Evolutionary conservation across 2,888 invertebrate species (phyloP), one percentile per base, ranked within the genome.

Genomic region (Heliconius hortense): DNA sequence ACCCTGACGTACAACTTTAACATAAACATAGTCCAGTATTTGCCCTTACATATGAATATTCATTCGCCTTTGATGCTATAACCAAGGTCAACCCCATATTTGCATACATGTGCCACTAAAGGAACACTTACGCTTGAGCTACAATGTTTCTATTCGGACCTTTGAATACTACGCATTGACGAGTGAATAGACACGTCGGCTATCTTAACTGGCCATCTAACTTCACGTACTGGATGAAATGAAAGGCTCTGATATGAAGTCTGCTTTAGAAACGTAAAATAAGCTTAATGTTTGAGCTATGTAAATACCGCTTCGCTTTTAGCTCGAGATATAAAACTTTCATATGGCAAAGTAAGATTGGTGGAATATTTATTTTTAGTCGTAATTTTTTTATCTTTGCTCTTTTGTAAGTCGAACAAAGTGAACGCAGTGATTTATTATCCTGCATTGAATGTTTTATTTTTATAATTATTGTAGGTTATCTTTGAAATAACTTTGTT

Each of bases 1-100:
- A 69, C 24, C 31, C 56, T 56, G 31, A 31, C 53, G n/a, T 69
- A 35, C 69, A 56, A 56, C 31, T 56, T 35, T 56, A 56, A 69
- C 56, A 69, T 69, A 69, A 69, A 69, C 69, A 56, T 3, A n/a
- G 31, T 1, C 53, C n/a, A 56, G 31, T 53, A 74, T 69, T 69
- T 74, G 53, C 74, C 74, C 62, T 69, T 63, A 53, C 26, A 43
- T 68, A 68, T 74, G 62, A 60, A 74, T 74, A 74, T 74, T 69
- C 72, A 70, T 73, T 62, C 63, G n/a, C 62, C 77, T 77, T 76
- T 77, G 77, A 73, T 60, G 73, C 72, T 72, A 77, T 77, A 76
- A n/a, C 66, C 71, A 76, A 77, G 77, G 77, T 76, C 77, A 73
- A 76, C 73, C 73, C 69, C 43, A 73, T 76, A 77, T 77, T 77